Conservation (phyloP, 2,888 invertebrate species). For the Rugalucina vietnamica region DNA sequence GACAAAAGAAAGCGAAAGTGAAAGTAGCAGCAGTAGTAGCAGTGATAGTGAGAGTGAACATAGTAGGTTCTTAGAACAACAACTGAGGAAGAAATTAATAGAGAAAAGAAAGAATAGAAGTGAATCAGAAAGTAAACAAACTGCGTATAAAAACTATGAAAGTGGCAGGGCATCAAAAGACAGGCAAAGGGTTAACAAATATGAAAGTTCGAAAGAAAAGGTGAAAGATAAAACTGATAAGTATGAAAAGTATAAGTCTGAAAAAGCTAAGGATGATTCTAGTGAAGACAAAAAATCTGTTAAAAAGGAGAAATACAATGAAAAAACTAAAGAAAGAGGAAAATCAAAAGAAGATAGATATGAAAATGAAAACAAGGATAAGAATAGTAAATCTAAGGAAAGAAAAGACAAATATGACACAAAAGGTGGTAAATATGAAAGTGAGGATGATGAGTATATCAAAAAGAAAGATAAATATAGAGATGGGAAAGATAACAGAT, state of each 20-base stretch:
- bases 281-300: background rate
- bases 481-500: background rate
- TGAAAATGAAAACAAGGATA: background rate
- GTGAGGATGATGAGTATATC: background rate
- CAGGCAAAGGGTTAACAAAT: background rate
- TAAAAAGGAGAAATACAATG: background rate
- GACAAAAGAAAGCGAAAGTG: background rate
- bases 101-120: background rate
- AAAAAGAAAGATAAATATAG: background rate
- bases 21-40: background rate
- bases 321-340: background rate
- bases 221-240: background rate
- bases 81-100: background rate
- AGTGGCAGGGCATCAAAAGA: background rate
- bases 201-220: background rate
- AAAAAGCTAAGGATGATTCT: slow-evolving; percentile 5
- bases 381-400: background rate
- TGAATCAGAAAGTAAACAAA: background rate
- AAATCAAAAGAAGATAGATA: background rate
- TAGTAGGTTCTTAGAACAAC: background rate
- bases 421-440: slow-evolving; percentile 12
- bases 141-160: background rate
- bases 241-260: background rate
- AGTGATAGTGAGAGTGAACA: slow-evolving; percentile 1
- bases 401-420: background rate